Conservation (phyloP, 2,113 vertebrate species). For the Rhizomys pruinosus region DNA sequence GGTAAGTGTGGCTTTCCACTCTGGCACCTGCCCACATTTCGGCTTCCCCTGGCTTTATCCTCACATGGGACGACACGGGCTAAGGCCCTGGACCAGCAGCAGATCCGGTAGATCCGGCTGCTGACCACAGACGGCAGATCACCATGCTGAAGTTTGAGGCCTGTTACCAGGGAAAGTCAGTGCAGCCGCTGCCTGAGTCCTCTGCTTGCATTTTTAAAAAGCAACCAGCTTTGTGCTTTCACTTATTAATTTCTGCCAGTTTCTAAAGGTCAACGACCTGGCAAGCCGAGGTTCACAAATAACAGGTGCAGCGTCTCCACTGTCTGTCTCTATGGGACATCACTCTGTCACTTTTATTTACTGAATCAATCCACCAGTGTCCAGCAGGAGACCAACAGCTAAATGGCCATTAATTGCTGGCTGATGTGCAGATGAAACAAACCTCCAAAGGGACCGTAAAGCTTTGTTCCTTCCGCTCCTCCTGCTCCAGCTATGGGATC, state of each 20-base stretch:
- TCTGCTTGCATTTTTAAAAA: constrained; percentile 78
- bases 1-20: neutral
- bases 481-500: constrained; percentile 82
- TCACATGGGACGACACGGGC: neutral
- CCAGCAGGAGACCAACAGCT: constrained; percentile 90
- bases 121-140: constrained; percentile 32
- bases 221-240: constrained; percentile 83
- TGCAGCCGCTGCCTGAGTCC: constrained; percentile 59
- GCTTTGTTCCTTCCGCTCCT: constrained; percentile 89
- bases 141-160: neutral
- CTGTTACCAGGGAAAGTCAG: constrained; percentile 67
- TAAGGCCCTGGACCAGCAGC: constrained; percentile 31
- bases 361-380: constrained; percentile 91
- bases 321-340: constrained; percentile 85
- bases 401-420: constrained; percentile 91
- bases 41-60: neutral
- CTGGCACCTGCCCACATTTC: neutral
- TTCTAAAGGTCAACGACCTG: constrained; percentile 87
- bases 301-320: constrained; percentile 89
- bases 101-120: neutral
- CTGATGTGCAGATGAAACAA: constrained; percentile 91
- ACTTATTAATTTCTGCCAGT: constrained; percentile 86
- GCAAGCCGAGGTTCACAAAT: constrained; percentile 88
- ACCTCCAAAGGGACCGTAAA: constrained; percentile 88
- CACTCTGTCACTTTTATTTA: constrained; percentile 91